A percentile compares a stretch with the other conserved stretches of the same genome.
Evolutionary conservation across 2,797 vertebrate genomes (phyloP).

Genomic region (Sandelia bainsii): DNA sequence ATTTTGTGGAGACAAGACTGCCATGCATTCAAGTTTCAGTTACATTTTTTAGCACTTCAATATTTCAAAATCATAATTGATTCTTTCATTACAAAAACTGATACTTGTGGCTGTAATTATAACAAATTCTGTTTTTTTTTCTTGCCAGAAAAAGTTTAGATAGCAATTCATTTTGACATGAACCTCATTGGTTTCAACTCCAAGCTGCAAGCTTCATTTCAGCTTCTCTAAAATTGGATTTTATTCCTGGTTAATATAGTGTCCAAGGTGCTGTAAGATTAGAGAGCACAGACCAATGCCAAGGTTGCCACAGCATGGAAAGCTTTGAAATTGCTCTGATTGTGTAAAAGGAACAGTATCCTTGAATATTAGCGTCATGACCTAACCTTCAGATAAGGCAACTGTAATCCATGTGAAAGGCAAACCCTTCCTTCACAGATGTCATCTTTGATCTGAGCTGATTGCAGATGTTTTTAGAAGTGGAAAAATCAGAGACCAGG

Average conservation of each 20-base stretch:
- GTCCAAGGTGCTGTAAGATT: slow-evolving; percentile 46
- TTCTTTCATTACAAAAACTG: neutral
- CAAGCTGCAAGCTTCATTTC: neutral
- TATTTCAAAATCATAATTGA: slow-evolving; percentile 1
- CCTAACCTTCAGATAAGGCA: slow-evolving; percentile 59
- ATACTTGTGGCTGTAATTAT: neutral
- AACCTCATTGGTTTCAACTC: neutral
- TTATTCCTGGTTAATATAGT: slow-evolving; percentile 3
- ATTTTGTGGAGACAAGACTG: neutral
- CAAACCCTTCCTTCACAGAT: slow-evolving; percentile 6
- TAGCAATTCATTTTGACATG: neutral
- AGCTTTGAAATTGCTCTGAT: slow-evolving; percentile 52
- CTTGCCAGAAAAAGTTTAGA: neutral
- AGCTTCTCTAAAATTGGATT: neutral
- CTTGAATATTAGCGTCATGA: slow-evolving; percentile 55
- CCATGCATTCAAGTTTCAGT: neutral
- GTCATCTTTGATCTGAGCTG: slow-evolving; percentile 51
- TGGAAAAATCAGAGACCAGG: slow-evolving; percentile 32
- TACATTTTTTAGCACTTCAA: neutral
- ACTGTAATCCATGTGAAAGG: slow-evolving; percentile 50
- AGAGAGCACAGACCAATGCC: slow-evolving; percentile 36
- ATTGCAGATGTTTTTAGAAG: slow-evolving; percentile 51
- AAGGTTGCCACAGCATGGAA: slow-evolving; percentile 39
- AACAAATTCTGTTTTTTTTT: neutral
- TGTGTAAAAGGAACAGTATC: slow-evolving; percentile 47